Base-by-base conservation (phyloP, 35 echinoderm and acorn worm genomes). In the Nesometra sesokonis region DNA sequence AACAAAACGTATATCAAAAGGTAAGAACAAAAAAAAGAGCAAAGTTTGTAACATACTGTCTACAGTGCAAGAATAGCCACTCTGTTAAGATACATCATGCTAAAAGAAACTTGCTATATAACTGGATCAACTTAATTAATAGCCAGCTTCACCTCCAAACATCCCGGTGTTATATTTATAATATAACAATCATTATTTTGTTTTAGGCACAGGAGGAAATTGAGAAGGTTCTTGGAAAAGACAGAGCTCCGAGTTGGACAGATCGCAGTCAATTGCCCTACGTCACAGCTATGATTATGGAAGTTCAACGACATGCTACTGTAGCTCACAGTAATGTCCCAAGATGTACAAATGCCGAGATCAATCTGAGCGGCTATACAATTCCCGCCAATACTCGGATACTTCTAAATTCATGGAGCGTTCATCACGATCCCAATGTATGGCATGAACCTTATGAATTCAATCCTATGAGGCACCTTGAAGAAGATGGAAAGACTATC, bases 201-300 rank as follows among this genome's bases (percentile, higher is more conserved):
- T 67, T 67, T 27, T 67, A 67, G 52, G 52, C 52, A 36, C 94
- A 97, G 32, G 52, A 83, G 33, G 91, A 97, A 35, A 37, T 97
- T 2, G 91, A 97, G 38, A 23, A 78, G 0, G 83, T 85, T 31
- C 37, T 93, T 5, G 94, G 91, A 15, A 39, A 77, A 43, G 35
- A 93, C 19, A 76, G 91, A 27, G 79, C 83, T 17, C 94, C 94
- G 11, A 79, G 84, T 3, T 84, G 89, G 37, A 77, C 77, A 15
- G 94, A 97, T 81, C 85, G 86, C 13, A 23, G 5, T 30, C 39
- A 91, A 34, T 46, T 97, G 32, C 94, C 94, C 7, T 97, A 90
- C 57, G 87, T 90, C 32, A 80, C 78, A 32, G 91, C 94, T 46
- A 88, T 86, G 36, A 76, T 93, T 33, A 77, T 88, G 38, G 94